phyloP scores from a whole-genome alignment of 2,797 vertebrate species.

The Aldrovandia affinis region DNA sequence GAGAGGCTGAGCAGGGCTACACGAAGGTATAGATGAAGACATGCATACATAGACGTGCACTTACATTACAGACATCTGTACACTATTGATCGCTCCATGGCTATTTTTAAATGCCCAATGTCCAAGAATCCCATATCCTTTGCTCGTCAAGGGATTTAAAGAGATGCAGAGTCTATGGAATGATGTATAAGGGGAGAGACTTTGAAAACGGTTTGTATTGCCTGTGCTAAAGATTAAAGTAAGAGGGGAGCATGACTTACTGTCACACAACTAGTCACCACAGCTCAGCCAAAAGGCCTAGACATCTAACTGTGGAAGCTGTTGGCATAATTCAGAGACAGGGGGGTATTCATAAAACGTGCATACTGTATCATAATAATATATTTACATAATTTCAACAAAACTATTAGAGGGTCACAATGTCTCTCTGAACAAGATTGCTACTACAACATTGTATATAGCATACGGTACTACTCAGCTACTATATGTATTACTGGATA shows the following conservation, averaged over 20 bases:
- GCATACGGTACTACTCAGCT: background rate
- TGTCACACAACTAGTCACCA: background rate
- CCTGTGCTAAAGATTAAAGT: background rate
- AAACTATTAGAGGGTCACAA: background rate
- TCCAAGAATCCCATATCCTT: background rate
- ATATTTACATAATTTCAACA: background rate
- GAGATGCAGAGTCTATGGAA: background rate
- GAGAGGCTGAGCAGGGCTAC: conserved; percentile 8
- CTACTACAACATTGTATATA: background rate
- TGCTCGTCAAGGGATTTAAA: background rate
- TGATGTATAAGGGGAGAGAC: background rate
- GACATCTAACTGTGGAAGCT: background rate
- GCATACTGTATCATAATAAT: background rate
- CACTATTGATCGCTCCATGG: background rate
- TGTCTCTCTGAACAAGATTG: background rate
- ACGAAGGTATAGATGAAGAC: background rate
- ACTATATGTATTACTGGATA: no score
- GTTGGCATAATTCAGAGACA: background rate
- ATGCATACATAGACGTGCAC: no score
- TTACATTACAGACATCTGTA: background rate
- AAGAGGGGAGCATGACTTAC: background rate
- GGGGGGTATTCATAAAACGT: no score
- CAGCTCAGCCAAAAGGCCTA: background rate
- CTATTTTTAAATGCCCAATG: background rate
- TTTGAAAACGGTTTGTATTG: background rate